These are phyloP conservation scores for Coenonympha glycerion DNA, from an alignment of 2,888 invertebrate species.

Conservation along the genomic window DNA sequence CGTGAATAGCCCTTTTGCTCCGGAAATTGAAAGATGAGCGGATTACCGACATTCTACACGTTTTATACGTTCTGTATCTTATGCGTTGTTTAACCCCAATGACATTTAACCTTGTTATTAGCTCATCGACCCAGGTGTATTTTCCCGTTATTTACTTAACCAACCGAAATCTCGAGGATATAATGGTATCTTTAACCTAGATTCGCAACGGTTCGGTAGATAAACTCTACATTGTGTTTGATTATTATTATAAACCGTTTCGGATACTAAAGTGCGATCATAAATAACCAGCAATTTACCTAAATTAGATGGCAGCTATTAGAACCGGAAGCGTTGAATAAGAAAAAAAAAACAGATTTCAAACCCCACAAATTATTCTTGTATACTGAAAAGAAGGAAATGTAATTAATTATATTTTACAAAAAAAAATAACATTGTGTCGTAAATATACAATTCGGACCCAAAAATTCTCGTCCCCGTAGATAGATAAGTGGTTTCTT, in stretches of 20 bases:
- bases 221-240: neutral
- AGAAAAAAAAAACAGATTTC: too few species aligned
- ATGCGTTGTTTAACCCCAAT: slow-evolving; percentile 11
- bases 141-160: neutral
- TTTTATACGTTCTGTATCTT: slow-evolving; percentile 3
- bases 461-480: too few species aligned
- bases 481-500: too few species aligned
- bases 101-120: slow-evolving; percentile 1
- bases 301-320: too few species aligned
- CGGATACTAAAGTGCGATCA: neutral
- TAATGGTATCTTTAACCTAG: neutral
- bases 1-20: too few species aligned
- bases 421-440: too few species aligned
- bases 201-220: neutral
- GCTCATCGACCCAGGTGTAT: neutral
- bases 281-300: too few species aligned
- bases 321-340: too few species aligned
- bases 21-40: slow-evolving; percentile 32
- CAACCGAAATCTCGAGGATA: neutral
- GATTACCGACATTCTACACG: slow-evolving; percentile 26
- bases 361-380: too few species aligned
- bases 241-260: neutral
- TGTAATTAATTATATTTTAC: too few species aligned
- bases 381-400: too few species aligned
- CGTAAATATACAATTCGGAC: too few species aligned